Percentiles rank a stretch among this genome's conserved stretches.
phyloP scores from a whole-genome alignment of 2,888 invertebrate genomes.

The Acrobasis consociella region DNA sequence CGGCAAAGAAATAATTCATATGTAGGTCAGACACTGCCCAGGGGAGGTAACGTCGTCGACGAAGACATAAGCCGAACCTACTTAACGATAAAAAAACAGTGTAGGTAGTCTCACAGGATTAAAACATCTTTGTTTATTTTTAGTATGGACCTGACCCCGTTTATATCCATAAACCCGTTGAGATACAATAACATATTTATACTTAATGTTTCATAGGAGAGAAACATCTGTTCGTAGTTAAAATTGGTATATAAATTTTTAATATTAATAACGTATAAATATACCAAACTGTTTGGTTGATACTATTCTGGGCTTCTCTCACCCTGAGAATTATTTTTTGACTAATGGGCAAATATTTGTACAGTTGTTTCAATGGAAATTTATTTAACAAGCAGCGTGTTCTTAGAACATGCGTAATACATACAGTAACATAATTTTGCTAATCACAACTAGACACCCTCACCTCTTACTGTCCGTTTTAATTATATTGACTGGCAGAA shows the following conservation, averaged over 20 bases:
- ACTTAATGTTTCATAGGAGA: background rate
- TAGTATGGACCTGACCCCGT: constrained; percentile 53
- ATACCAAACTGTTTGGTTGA: background rate
- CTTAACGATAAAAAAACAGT: constrained; percentile 19
- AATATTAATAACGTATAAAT: constrained; percentile 1
- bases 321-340: background rate
- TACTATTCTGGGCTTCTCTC: background rate
- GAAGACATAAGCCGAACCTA: constrained; percentile 35
- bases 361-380: no score
- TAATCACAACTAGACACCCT: no score
- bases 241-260: background rate
- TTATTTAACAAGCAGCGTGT: no score
- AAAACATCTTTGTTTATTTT: constrained; percentile 48
- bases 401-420: no score
- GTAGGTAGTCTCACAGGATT: constrained; percentile 15
- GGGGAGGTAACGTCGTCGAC: constrained; percentile 50
- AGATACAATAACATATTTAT: constrained; percentile 31
- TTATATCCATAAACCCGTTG: constrained; percentile 57
- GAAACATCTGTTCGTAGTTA: constrained; percentile 14
- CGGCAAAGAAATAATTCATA: constrained; percentile 32
- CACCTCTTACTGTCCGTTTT: no score
- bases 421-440: no score
- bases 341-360: no score
- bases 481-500: no score
- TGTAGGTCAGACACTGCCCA: constrained; percentile 49